phyloP scores from a whole-genome alignment of 2,888 invertebrate genomes.

The Tipula confusa region DNA sequence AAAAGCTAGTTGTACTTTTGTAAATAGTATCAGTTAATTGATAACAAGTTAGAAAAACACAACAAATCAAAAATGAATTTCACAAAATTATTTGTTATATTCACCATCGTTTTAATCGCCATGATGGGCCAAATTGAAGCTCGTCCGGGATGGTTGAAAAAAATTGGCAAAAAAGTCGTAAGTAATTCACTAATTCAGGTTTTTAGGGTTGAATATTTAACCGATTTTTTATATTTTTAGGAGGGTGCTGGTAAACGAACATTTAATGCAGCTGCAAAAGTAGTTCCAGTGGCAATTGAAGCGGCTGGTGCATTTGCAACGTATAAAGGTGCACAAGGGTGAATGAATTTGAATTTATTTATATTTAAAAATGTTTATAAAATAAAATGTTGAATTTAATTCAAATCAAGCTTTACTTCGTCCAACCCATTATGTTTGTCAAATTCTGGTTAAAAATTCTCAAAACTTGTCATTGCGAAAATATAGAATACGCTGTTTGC shows the following conservation, averaged over 20 bases:
- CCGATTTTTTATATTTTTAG: neutral
- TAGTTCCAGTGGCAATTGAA: neutral
- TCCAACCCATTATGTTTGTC: too few species aligned
- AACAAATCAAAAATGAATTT: neutral
- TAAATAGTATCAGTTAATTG: neutral
- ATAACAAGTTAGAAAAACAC: neutral
- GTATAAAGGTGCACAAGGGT: neutral
- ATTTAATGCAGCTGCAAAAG: slow-evolving; percentile 4
- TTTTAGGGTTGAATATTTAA: too few species aligned
- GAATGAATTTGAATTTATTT: neutral
- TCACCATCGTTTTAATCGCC: neutral
- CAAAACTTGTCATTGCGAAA: too few species aligned
- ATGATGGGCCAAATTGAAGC: neutral
- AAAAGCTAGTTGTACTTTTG: neutral
- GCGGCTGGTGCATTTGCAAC: neutral
- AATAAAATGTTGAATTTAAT: too few species aligned
- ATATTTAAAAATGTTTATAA: neutral
- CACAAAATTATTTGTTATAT: neutral
- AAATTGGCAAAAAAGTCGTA: neutral
- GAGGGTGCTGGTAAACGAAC: slow-evolving; percentile 17
- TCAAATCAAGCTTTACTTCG: too few species aligned
- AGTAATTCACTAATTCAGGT: neutral
- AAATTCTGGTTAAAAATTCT: too few species aligned
- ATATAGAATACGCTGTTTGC: too few species aligned
- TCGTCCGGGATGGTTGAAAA: neutral